Conservation (phyloP, 2,888 invertebrate genomes). For the Ochropacha duplaris region DNA sequence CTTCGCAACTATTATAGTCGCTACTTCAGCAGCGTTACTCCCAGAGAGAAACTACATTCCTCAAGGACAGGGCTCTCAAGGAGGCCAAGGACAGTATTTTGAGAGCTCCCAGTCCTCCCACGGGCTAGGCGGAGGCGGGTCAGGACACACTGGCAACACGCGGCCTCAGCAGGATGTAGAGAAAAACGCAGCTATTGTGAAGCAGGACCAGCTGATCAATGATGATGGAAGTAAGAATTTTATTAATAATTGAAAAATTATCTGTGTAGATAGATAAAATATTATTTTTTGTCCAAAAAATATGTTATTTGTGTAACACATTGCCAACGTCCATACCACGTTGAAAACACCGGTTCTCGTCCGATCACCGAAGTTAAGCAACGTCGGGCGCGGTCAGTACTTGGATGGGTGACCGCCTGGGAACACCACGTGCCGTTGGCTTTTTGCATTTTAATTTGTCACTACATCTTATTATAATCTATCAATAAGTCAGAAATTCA, state of each 20-base stretch:
- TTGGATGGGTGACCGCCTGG: constrained; percentile 77
- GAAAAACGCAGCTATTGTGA: constrained; percentile 57
- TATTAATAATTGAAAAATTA: no score
- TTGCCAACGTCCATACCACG: constrained; percentile 62
- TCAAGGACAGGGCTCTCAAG: constrained; percentile 31
- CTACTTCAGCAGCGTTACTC: constrained; percentile 52
- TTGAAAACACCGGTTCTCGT: constrained; percentile 75
- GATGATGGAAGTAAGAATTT: constrained; percentile 54
- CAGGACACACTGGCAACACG: constrained; percentile 18
- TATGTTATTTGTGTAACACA: no score
- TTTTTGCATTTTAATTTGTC: constrained; percentile 36
- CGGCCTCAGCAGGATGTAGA: constrained; percentile 59
- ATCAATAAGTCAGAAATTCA: not conserved
- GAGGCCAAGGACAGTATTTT: constrained; percentile 14
- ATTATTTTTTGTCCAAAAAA: no score
- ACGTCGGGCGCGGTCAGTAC: constrained; percentile 72
- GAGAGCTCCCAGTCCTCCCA: constrained; percentile 16
- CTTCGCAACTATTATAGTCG: constrained; percentile 40
- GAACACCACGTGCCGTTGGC: constrained; percentile 57
- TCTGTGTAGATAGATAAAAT: no score
- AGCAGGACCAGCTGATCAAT: constrained; percentile 53
- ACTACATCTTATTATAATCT: not conserved
- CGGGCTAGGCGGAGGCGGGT: constrained; percentile 20
- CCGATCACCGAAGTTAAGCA: constrained; percentile 76
- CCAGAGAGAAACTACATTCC: constrained; percentile 59